Evolutionary conservation across 2,797 vertebrate genomes (phyloP).

Genomic region (Acropternis orthonyx): DNA sequence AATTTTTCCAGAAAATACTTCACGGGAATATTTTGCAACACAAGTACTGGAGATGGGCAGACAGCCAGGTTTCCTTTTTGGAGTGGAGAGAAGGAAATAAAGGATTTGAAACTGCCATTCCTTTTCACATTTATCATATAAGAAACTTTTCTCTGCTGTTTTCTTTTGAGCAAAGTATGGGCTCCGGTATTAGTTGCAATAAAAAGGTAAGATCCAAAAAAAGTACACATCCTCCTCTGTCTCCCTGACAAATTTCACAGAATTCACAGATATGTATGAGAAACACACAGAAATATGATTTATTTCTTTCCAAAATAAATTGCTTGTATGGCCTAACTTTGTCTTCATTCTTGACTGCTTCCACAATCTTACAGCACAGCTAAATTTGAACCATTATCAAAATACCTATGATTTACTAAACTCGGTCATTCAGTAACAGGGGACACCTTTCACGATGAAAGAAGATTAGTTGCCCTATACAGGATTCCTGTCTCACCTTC

Average conservation of each 20-base stretch:
- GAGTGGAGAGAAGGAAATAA: not conserved
- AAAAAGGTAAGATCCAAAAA: not conserved
- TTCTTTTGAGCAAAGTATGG: not conserved
- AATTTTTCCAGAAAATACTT: not conserved
- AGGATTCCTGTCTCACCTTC: not conserved
- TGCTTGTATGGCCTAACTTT: not conserved
- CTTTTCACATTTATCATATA: not conserved
- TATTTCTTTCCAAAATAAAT: not conserved
- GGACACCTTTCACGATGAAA: not conserved
- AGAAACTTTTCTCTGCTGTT: not conserved
- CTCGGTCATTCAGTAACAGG: not conserved
- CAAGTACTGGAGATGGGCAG: not conserved
- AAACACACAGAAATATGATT: not conserved
- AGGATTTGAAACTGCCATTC: not conserved
- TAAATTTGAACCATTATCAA: not conserved
- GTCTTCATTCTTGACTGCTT: not conserved
- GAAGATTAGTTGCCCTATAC: not conserved
- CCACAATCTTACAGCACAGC: not conserved
- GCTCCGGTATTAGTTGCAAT: not conserved
- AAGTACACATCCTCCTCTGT: not conserved
- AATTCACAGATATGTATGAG: not conserved
- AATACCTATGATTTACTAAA: not conserved
- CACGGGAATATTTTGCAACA: slow-evolving; percentile 37
- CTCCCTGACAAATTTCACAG: not conserved
- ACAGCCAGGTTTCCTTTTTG: not conserved